These are phyloP conservation scores for Lophius americanus DNA, from an alignment of 2,797 vertebrate genomes.

Conservation along the genomic window DNA sequence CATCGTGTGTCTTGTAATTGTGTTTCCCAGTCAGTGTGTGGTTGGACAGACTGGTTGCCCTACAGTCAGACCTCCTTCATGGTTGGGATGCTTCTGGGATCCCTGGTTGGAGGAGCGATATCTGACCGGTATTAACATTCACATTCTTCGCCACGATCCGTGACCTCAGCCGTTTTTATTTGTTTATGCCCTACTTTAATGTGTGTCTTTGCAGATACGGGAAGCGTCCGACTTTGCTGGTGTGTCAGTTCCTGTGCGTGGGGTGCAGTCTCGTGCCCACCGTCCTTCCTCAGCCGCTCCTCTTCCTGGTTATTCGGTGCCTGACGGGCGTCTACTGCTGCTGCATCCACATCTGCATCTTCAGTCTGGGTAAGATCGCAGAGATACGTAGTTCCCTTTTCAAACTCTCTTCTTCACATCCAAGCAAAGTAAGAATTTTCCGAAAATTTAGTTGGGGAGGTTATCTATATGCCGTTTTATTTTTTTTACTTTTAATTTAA, in stretches of 20 bases:
- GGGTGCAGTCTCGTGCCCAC: slow-evolving; percentile 63
- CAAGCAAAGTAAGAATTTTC: not conserved
- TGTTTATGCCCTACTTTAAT: not conserved
- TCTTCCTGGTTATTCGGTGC: slow-evolving; percentile 75
- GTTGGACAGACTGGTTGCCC: slow-evolving; percentile 46
- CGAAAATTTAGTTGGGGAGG: too few relatives aligned
- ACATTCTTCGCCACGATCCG: too few relatives aligned
- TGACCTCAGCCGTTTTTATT: not conserved
- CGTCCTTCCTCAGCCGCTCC: slow-evolving; percentile 55
- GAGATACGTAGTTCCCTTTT: not conserved
- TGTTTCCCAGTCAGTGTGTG: slow-evolving; percentile 65
- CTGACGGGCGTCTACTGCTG: slow-evolving; percentile 74
- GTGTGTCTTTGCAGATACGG: slow-evolving; percentile 69
- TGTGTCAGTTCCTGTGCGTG: slow-evolving; percentile 58
- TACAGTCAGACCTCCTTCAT: slow-evolving; percentile 73
- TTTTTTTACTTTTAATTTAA: too few relatives aligned
- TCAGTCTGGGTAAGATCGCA: slow-evolving; percentile 74
- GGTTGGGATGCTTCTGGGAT: slow-evolving; percentile 75
- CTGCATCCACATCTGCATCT: slow-evolving; percentile 76
- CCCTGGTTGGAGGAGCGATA: slow-evolving; percentile 71
- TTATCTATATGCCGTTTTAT: too few relatives aligned
- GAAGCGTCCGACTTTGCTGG: slow-evolving; percentile 71
- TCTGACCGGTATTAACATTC: slow-evolving; percentile 67
- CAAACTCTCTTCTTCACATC: too few relatives aligned
- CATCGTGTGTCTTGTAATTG: slow-evolving; percentile 2